Evolutionary conservation across 2,797 vertebrate genomes (phyloP), one percentile per base, ranked within the genome.

Genomic region (Mallotus villosus): DNA sequence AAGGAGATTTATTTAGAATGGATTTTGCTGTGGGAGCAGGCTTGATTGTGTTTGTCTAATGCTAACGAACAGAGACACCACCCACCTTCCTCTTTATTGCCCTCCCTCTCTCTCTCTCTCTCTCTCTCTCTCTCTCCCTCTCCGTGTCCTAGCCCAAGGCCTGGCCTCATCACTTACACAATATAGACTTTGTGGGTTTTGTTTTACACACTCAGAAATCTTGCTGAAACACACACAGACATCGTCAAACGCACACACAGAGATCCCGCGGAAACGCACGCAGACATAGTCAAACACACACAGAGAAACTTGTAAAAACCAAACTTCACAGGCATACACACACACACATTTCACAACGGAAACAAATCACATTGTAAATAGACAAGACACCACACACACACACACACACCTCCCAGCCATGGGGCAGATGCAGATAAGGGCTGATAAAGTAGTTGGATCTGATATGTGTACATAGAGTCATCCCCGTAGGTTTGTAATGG

Each of bases 401-500:
- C 57, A 57, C 58, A 29, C 67, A 34, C 67, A 27, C 53, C n/a
- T n/a, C n/a, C n/a, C 57, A 37, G n/a, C 63, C 37, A 46, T 22
- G 11, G 41, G 41, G 21, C 37, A 66, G 64, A 66, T 49, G 22
- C 41, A 49, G 41, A 51, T 51, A 51, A 66, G 41, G 16, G 21
- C 21, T 46, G 41, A 65, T 65, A 27, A 22, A 41, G 14, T 24
- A 71, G 82, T 46, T 22, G 76, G 75, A 86, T 85, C 86, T 84
- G 88, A 90, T 89, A 86, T 16, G 78, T 8, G 70, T 64, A 17
- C 74, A 78, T 67, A 82, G 83, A 86, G 84, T 80, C 87, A 76
- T 80, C 74, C 7, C 68, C 72, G 32, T 63, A 69, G 64, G 76
- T 63, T 70, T 80, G 72, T 86, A 84, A 84, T 81, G 76, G 82